phyloP scores from a whole-genome alignment of 2,113 vertebrate species.

The Delphinus delphis region DNA sequence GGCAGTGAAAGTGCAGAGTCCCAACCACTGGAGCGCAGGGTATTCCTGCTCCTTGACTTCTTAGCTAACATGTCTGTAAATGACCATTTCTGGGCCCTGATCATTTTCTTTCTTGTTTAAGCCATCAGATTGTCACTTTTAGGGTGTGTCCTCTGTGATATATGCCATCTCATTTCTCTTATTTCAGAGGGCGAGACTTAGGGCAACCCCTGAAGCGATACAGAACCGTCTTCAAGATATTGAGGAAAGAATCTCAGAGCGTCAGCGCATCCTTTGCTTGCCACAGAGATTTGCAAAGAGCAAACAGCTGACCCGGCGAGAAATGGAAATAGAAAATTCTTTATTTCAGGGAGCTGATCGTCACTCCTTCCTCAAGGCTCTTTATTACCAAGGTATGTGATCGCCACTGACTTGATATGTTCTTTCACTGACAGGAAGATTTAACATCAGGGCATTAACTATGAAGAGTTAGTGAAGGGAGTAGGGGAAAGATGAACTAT shows the following conservation, averaged over 20 bases:
- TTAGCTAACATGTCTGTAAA: constrained; percentile 29
- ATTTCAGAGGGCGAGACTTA: constrained; percentile 86
- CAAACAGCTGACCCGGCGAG: constrained; percentile 90
- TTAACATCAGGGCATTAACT: constrained; percentile 38
- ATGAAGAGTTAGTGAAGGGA: constrained; percentile 48
- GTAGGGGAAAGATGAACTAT: background rate
- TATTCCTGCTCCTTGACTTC: background rate
- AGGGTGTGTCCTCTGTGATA: background rate
- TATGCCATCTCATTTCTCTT: constrained; percentile 37
- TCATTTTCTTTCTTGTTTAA: constrained; percentile 31
- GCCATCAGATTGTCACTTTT: constrained; percentile 17
- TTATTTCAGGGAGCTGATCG: constrained; percentile 94
- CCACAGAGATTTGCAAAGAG: constrained; percentile 94
- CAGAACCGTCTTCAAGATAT: constrained; percentile 90
- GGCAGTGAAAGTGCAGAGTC: background rate
- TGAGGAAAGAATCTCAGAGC: constrained; percentile 90
- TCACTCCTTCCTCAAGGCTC: constrained; percentile 90
- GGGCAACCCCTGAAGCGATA: constrained; percentile 88
- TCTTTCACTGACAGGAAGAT: constrained; percentile 56
- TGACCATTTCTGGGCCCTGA: background rate
- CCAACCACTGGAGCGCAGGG: background rate
- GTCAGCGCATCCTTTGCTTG: constrained; percentile 88
- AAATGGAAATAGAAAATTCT: constrained; percentile 97
- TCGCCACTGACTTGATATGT: constrained; percentile 24
- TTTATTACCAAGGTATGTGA: constrained; percentile 92